Conservation (phyloP, 2,797 vertebrate genomes). For the Protonibea diacanthus region DNA sequence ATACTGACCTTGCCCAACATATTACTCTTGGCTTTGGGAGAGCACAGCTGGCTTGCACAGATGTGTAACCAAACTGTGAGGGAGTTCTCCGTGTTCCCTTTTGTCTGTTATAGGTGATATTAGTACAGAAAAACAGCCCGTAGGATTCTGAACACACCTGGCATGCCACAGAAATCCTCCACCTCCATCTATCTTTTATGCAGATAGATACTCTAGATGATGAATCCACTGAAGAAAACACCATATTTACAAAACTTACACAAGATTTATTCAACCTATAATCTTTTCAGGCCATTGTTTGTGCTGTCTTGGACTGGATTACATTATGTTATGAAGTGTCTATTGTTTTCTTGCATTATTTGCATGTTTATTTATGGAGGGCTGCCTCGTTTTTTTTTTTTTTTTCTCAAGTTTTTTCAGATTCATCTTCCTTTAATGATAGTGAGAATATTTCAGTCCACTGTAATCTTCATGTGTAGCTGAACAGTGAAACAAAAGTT, state of each 20-base stretch:
- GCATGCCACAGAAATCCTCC: neutral
- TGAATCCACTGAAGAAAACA: neutral
- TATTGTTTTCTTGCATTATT: neutral
- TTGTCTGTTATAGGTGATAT: slow-evolving; percentile 42
- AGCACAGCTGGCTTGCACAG: slow-evolving; percentile 56
- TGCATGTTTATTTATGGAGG: neutral
- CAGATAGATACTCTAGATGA: neutral
- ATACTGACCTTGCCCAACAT: slow-evolving; percentile 29
- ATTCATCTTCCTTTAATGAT: neutral
- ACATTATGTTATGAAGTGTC: neutral
- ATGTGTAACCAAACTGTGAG: slow-evolving; percentile 46
- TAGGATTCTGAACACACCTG: slow-evolving; percentile 26
- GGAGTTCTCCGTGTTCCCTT: slow-evolving; percentile 26
- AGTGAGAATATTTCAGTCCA: neutral
- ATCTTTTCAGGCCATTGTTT: neutral
- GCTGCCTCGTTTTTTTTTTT: neutral
- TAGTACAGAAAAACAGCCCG: slow-evolving; percentile 5
- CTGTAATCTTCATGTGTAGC: neutral
- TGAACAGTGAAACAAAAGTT: neutral
- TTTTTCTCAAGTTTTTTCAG: neutral
- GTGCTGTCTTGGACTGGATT: neutral
- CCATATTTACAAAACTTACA: slow-evolving; percentile 1
- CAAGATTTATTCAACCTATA: slow-evolving; percentile 7
- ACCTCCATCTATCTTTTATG: slow-evolving; percentile 13
- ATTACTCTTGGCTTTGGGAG: slow-evolving; percentile 26